A percentile compares a stretch with the other conserved stretches of the same genome.
Conservation (phyloP, 1,140 invertebrate species). For the Drosophila mojavensis region DNA sequence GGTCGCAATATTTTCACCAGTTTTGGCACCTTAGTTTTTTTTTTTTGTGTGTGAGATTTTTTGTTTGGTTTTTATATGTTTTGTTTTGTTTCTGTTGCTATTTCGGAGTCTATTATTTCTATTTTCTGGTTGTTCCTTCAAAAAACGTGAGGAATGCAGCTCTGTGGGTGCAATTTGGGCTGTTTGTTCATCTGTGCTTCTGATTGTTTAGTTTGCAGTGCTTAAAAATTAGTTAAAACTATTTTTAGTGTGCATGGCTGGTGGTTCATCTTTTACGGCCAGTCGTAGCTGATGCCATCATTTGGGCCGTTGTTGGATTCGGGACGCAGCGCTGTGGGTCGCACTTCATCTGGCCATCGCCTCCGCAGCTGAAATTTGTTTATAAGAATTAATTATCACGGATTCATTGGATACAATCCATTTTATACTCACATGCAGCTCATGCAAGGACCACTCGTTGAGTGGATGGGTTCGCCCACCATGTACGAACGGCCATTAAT, state of each 20-base stretch:
- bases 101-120: slow-evolving; percentile 42
- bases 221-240: slow-evolving; percentile 83
- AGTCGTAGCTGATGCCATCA: slow-evolving; percentile 91
- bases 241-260: slow-evolving; percentile 83
- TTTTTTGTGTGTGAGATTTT: slow-evolving; percentile 5
- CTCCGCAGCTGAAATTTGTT: slow-evolving; percentile 89
- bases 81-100: slow-evolving; percentile 31
- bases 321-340: slow-evolving; percentile 94
- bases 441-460: slow-evolving; percentile 94
- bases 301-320: slow-evolving; percentile 93
- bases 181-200: slow-evolving; percentile 56
- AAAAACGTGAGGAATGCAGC: slow-evolving; percentile 54
- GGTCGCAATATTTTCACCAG: slow-evolving; percentile 44
- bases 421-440: slow-evolving; percentile 94
- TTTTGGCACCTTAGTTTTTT: slow-evolving; percentile 65
- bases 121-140: slow-evolving; percentile 56
- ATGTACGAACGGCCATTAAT: slow-evolving; percentile 92
- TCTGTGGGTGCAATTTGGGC: slow-evolving; percentile 62
- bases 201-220: slow-evolving; percentile 81
- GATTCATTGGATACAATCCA: neutral
- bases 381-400: neutral
- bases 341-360: slow-evolving; percentile 96
- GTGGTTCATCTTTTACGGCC: slow-evolving; percentile 88
- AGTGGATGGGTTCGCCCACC: slow-evolving; percentile 92
- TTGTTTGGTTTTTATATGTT: slow-evolving; percentile 14